These are phyloP conservation scores for Brachyptera putata DNA, from an alignment of 2,888 invertebrate species.

Conservation along the genomic window DNA sequence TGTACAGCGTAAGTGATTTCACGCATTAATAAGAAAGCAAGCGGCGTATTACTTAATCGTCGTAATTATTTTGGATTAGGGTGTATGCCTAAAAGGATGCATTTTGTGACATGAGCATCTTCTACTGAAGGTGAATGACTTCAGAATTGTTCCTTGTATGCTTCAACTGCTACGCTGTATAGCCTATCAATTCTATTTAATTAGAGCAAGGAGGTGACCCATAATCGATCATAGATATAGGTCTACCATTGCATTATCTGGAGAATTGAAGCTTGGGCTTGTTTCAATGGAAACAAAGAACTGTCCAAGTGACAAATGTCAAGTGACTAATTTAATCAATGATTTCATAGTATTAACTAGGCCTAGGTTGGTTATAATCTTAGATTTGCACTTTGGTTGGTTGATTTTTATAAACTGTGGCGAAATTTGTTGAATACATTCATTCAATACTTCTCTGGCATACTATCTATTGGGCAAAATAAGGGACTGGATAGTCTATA, in stretches of 20 bases:
- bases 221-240: too few relatives aligned
- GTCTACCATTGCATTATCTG: too few relatives aligned
- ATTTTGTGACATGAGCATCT: slow-evolving; percentile 1
- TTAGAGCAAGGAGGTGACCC: neutral
- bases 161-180: neutral
- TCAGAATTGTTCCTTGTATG: too few relatives aligned
- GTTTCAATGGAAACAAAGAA: neutral
- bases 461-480: too few relatives aligned
- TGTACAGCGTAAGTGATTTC: neutral
- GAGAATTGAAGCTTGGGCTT: too few relatives aligned
- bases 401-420: too few relatives aligned
- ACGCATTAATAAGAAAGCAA: neutral
- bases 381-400: too few relatives aligned
- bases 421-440: too few relatives aligned
- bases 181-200: neutral
- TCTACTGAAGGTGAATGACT: slow-evolving; percentile 18
- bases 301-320: neutral
- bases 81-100: slow-evolving; percentile 15
- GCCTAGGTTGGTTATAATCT: too few relatives aligned
- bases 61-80: slow-evolving; percentile 10
- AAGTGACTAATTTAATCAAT: neutral
- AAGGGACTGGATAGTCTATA: too few relatives aligned
- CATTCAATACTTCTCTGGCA: too few relatives aligned
- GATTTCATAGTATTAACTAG: too few relatives aligned
- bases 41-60: neutral